These are phyloP conservation scores for Dasyprocta punctata DNA, from an alignment of 2,113 vertebrate species.

Conservation along the genomic window DNA sequence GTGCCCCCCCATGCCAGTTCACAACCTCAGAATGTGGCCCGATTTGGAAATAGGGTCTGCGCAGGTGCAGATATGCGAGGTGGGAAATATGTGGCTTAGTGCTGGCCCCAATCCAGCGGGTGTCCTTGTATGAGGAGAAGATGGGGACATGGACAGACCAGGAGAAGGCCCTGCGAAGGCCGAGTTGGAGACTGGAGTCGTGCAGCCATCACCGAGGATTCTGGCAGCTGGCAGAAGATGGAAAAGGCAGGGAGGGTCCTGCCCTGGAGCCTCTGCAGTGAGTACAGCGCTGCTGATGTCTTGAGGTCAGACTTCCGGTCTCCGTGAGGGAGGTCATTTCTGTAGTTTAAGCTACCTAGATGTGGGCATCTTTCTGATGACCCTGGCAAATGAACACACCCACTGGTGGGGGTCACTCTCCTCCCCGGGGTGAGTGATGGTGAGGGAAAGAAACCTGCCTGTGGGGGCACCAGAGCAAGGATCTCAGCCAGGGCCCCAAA, in stretches of 20 bases:
- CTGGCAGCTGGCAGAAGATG: not conserved
- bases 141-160: not conserved
- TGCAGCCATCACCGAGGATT: not conserved
- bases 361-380: not conserved
- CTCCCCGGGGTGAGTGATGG: not conserved
- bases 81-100: too few relatives aligned
- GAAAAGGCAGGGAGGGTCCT: not conserved
- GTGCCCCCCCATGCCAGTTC: not conserved
- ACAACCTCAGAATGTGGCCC: not conserved
- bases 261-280: not conserved
- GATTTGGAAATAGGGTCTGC: not conserved
- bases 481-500: not conserved
- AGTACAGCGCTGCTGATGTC: accelerated
- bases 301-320: not conserved
- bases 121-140: not conserved
- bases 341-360: not conserved
- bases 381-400: not conserved
- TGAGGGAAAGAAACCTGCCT: not conserved
- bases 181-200: accelerated
- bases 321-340: not conserved
- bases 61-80: not conserved
- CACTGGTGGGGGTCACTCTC: not conserved
- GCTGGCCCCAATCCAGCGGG: not conserved
- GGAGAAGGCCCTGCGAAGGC: too few relatives aligned
- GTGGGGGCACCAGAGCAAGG: too few relatives aligned